These are phyloP conservation scores for Druceiella hillmani DNA, from an alignment of 2,888 invertebrate genomes.

Conservation along the genomic window DNA sequence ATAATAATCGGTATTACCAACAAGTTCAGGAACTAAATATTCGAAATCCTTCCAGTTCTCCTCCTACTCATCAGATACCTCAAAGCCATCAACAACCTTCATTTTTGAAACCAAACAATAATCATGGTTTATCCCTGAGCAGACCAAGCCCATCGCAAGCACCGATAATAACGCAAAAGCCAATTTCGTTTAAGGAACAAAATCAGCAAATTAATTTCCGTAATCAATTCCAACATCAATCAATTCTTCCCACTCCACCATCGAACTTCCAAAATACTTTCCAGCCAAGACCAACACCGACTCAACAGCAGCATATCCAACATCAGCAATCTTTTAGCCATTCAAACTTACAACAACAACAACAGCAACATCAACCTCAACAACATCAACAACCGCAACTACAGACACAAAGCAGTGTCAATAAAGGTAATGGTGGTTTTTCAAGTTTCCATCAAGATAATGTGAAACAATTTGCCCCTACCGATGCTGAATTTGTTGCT, in stretches of 20 bases:
- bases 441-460: constrained; percentile 47
- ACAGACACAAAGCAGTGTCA: constrained; percentile 30
- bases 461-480: constrained; percentile 48
- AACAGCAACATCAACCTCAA: constrained; percentile 25
- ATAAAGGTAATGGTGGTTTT: too few species aligned
- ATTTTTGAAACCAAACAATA: constrained; percentile 13
- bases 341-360: constrained; percentile 31
- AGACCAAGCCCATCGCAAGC: constrained; percentile 31
- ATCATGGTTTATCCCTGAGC: constrained; percentile 29
- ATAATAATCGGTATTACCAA: constrained; percentile 21
- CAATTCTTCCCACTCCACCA: constrained; percentile 22
- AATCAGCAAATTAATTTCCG: constrained; percentile 30
- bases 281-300: constrained; percentile 32
- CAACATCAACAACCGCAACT: constrained; percentile 28
- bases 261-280: too few species aligned
- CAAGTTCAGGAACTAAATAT: constrained; percentile 38
- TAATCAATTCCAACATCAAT: constrained; percentile 23
- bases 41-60: constrained; percentile 33
- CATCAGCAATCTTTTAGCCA: constrained; percentile 45
- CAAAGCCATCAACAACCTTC: constrained; percentile 28
- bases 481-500: constrained; percentile 68
- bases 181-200: constrained; percentile 35
- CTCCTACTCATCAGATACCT: constrained; percentile 45
- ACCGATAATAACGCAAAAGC: constrained; percentile 14
- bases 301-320: constrained; percentile 29